phyloP scores from a whole-genome alignment of 2,113 vertebrate species.

The Colossoma macropomum region DNA sequence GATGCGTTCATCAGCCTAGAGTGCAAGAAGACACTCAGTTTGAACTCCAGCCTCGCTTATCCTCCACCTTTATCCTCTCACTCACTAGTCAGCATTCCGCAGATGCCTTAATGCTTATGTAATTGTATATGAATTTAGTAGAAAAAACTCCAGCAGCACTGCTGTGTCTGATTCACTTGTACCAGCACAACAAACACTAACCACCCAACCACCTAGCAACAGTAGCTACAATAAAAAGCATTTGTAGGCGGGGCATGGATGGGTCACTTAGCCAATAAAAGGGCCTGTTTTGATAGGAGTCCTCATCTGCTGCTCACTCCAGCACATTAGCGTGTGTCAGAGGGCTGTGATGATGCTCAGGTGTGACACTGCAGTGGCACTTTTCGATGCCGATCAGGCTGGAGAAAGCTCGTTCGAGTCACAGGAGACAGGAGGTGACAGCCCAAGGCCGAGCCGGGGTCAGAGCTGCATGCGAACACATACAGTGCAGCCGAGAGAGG shows the following conservation, averaged over 20 bases:
- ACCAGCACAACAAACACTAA: no score
- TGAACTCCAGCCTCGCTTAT: no score
- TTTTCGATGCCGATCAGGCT: slow-evolving; percentile 19
- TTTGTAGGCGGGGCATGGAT: background rate
- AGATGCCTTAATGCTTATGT: no score
- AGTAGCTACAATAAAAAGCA: background rate
- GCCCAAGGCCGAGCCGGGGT: slow-evolving; percentile 50
- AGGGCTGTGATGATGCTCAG: slow-evolving; percentile 12
- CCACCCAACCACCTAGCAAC: background rate
- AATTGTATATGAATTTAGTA: no score
- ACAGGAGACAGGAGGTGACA: slow-evolving; percentile 51
- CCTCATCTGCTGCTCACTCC: background rate
- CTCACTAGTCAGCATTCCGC: no score
- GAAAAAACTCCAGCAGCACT: no score
- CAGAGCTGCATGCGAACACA: slow-evolving; percentile 60
- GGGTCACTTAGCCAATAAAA: background rate
- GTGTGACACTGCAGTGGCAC: slow-evolving; percentile 35
- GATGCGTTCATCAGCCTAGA: no score
- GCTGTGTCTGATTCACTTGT: no score
- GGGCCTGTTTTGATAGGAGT: background rate
- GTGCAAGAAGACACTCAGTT: no score
- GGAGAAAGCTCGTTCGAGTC: background rate
- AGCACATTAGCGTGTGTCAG: background rate
- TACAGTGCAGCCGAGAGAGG: slow-evolving; percentile 52
- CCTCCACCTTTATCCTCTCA: no score